phyloP scores from a whole-genome alignment of 2,888 invertebrate species.

The Octodonta nipae region DNA sequence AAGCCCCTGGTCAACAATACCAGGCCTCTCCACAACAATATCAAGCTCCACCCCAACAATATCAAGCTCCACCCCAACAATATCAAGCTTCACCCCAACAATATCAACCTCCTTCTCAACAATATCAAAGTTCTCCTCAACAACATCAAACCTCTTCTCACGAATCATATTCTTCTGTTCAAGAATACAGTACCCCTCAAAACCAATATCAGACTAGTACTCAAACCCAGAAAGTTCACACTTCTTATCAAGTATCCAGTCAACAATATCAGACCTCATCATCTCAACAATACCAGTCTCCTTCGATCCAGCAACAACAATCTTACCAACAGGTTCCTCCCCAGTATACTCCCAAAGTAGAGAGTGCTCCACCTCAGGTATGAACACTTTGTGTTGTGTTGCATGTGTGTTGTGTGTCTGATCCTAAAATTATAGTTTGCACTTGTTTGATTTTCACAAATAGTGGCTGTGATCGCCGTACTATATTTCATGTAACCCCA shows the following conservation, averaged over 20 bases:
- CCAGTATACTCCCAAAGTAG: constrained; percentile 5
- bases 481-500: too few relatives aligned
- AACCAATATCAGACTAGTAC: constrained; percentile 4
- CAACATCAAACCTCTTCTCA: too few relatives aligned
- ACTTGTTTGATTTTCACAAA: too few relatives aligned
- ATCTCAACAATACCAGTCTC: constrained; percentile 6
- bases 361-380: constrained; percentile 17
- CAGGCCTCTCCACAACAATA: constrained; percentile 7
- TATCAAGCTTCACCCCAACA: constrained; percentile 9
- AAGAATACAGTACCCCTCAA: too few relatives aligned
- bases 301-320: constrained; percentile 3
- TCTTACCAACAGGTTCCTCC: neutral
- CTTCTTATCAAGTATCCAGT: constrained; percentile 2
- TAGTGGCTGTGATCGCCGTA: too few relatives aligned
- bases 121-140: constrained; percentile 2
- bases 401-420: too few relatives aligned
- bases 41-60: constrained; percentile 11
- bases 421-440: too few relatives aligned
- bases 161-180: too few relatives aligned
- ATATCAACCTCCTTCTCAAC: constrained; percentile 2
- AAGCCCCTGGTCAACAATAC: constrained; percentile 4
- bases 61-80: constrained; percentile 15
- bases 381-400: too few relatives aligned
- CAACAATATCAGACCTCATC: constrained; percentile 7
- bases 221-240: too few relatives aligned